Evolutionary conservation across 2,888 invertebrate genomes (phyloP), one percentile per base, ranked within the genome.

Genomic region (Polia nebulosa): DNA sequence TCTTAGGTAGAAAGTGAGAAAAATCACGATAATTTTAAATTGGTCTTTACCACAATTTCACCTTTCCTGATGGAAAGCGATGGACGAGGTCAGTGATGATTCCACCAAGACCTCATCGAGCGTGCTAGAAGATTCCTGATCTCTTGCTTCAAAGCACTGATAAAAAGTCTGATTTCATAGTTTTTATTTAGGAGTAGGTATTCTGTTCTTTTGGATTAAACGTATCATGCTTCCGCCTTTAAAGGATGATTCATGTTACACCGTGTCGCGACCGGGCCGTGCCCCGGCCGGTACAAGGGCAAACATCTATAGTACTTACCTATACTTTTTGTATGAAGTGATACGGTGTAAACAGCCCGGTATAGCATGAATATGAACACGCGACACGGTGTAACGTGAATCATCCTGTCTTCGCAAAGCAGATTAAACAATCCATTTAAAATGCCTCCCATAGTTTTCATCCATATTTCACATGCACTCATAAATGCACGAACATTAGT

Each of bases 341-440:
- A n/a, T n/a, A n/a, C n/a, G n/a, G n/a, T n/a, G n/a, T n/a, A n/a
- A n/a, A n/a, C n/a, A n/a, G n/a, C n/a, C n/a, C n/a, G n/a, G n/a
- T n/a, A n/a, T n/a, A n/a, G n/a, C n/a, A n/a, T n/a, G n/a, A n/a
- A n/a, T n/a, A n/a, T n/a, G n/a, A n/a, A n/a, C n/a, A n/a, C n/a
- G n/a, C n/a, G n/a, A n/a, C n/a, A n/a, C n/a, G n/a, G n/a, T n/a
- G n/a, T n/a, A n/a, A n/a, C n/a, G n/a, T n/a, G n/a, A n/a, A n/a
- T n/a, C n/a, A n/a, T n/a, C n/a, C n/a, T n/a, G n/a, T n/a, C 17
- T 32, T 47, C 39, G 53, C 20, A 3, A 11, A 53, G 32, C n/a
- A 53, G 78, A 74, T 63, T 74, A 72, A 74, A 63, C 72, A 74
- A 74, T 74, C 78, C 57, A 70, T 73, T 64, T 6, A 44, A 39